These are phyloP conservation scores for Agrilus biguttatus DNA, from an alignment of 2,888 invertebrate genomes.

Conservation along the genomic window DNA sequence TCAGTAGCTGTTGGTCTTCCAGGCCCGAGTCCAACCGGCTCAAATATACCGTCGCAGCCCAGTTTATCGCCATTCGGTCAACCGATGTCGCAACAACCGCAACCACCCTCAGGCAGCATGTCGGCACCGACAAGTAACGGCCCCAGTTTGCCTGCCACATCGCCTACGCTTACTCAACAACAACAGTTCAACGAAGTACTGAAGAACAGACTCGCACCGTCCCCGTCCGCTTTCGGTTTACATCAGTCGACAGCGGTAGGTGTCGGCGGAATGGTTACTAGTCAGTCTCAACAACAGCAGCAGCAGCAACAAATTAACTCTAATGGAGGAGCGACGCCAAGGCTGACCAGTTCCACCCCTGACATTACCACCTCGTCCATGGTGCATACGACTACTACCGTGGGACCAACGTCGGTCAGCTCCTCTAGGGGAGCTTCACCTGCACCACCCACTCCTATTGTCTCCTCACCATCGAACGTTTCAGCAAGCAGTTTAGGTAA, in stretches of 20 bases:
- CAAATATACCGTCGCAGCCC: slow-evolving; percentile 27
- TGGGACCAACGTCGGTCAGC: slow-evolving; percentile 46
- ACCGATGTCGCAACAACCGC: slow-evolving; percentile 35
- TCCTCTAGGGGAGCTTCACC: slow-evolving; percentile 43
- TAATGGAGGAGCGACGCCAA: slow-evolving; percentile 15
- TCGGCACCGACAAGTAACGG: slow-evolving; percentile 33
- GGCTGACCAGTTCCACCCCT: slow-evolving; percentile 23
- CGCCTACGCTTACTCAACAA: slow-evolving; percentile 28
- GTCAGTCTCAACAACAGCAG: slow-evolving; percentile 18
- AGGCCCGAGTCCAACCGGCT: slow-evolving; percentile 59
- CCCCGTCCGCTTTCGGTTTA: slow-evolving; percentile 25
- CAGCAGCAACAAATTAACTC: slow-evolving; percentile 27
- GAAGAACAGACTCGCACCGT: slow-evolving; percentile 39
- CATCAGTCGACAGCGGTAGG: slow-evolving; percentile 18
- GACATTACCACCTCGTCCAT: slow-evolving; percentile 36
- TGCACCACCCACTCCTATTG: slow-evolving; percentile 33
- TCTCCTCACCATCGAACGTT: slow-evolving; percentile 26
- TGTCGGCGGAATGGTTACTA: slow-evolving; percentile 7
- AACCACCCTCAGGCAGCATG: slow-evolving; percentile 15
- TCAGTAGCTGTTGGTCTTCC: slow-evolving; percentile 50
- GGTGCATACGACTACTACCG: slow-evolving; percentile 37
- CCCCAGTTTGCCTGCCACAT: slow-evolving; percentile 28
- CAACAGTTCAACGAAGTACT: slow-evolving; percentile 42
- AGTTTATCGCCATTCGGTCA: slow-evolving; percentile 62
- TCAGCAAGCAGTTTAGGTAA: slow-evolving; percentile 31